Evolutionary conservation across 2,113 vertebrate species (phyloP).

Genomic region (Eira barbara): DNA sequence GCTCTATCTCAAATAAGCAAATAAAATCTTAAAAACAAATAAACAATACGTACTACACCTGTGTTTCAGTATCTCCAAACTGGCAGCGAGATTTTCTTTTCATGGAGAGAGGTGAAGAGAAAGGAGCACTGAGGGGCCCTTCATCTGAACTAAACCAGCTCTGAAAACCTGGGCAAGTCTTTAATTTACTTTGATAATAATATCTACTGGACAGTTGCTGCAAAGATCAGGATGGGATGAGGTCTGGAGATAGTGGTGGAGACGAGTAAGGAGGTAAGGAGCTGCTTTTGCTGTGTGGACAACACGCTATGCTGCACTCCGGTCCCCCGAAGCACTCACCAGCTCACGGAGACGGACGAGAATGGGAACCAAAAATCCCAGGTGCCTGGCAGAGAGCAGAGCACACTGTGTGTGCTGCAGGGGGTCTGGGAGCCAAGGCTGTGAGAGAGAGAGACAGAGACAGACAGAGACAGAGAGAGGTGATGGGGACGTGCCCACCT

Average conservation of each 20-base stretch:
- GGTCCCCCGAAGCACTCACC: neutral
- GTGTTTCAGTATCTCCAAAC: neutral
- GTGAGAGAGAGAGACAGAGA: neutral
- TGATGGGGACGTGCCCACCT: neutral
- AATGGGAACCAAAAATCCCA: neutral
- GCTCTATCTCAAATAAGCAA: too few species aligned
- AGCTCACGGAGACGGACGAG: neutral
- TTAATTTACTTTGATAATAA: neutral
- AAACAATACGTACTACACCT: neutral
- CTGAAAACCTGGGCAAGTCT: neutral
- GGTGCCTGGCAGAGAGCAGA: neutral
- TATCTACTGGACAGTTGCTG: neutral
- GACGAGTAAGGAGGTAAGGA: neutral
- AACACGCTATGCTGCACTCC: fast-evolving
- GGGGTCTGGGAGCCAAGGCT: too few species aligned
- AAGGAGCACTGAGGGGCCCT: neutral
- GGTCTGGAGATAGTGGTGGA: neutral
- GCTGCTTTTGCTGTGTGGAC: neutral
- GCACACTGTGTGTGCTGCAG: fast-evolving
- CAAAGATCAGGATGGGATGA: neutral
- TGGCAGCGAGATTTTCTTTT: neutral
- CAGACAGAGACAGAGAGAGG: too few species aligned
- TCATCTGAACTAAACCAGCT: neutral
- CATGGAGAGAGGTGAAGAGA: neutral
- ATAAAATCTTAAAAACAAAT: too few species aligned